Percentiles rank a stretch among this genome's conserved stretches.
These are phyloP conservation scores for Acanthoscelides obtectus DNA, from an alignment of 2,888 invertebrate species.

Conservation along the genomic window DNA sequence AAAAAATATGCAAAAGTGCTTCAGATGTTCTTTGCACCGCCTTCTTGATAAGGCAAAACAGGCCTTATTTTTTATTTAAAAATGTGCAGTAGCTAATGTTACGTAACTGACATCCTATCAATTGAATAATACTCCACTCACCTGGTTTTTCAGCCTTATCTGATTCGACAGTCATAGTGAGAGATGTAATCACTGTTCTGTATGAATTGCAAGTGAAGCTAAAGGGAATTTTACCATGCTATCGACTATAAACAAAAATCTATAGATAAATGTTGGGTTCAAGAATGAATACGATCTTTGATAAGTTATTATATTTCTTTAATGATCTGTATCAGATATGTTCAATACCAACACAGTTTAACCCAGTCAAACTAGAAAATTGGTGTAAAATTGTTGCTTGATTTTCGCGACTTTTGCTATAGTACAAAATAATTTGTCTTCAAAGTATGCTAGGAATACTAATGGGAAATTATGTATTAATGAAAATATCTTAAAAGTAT, in stretches of 20 bases:
- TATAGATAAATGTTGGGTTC: neutral
- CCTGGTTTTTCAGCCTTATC: neutral
- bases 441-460: no score
- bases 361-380: neutral
- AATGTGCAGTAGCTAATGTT: no score
- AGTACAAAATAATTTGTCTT: no score
- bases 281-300: neutral
- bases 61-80: no score
- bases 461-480: no score
- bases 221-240: neutral
- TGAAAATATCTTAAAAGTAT: no score
- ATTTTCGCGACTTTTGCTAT: no score
- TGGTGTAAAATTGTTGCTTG: no score
- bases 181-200: neutral
- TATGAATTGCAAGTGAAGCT: neutral
- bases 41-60: no score
- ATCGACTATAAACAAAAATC: neutral
- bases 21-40: no score
- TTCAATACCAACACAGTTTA: neutral
- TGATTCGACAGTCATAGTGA: neutral
- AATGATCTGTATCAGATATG: neutral
- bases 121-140: slow-evolving; percentile 10
- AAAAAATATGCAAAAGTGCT: no score
- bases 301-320: neutral
- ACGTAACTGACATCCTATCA: slow-evolving; percentile 16